Percentiles rank a stretch among this genome's conserved stretches.
Evolutionary conservation across 2,797 vertebrate species (phyloP).

Genomic region (Manis pentadactyla): DNA sequence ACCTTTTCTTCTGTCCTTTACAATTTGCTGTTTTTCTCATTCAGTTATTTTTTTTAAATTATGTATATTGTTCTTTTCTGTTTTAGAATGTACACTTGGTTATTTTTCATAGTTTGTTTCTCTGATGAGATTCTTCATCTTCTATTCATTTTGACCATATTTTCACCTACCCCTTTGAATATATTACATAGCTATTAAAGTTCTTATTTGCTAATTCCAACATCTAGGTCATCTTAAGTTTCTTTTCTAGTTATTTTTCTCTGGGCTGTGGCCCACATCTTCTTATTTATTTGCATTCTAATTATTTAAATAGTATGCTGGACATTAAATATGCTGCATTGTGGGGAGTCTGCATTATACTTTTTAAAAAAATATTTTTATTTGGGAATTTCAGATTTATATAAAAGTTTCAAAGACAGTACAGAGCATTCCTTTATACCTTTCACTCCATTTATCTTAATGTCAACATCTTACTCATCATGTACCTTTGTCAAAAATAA

Average conservation of each 20-base stretch:
- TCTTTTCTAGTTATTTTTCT: background rate
- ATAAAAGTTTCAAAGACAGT: background rate
- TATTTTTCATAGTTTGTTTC: background rate
- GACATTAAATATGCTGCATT: background rate
- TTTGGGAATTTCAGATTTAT: background rate
- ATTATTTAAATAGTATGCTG: background rate
- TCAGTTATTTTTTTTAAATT: background rate
- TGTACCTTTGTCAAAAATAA: background rate
- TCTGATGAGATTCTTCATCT: background rate
- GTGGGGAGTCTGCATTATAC: background rate
- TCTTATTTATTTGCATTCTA: constrained; percentile 15
- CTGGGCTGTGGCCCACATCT: background rate
- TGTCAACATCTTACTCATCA: background rate
- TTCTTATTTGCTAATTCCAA: background rate
- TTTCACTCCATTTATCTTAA: background rate
- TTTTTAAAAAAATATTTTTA: background rate
- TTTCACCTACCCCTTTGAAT: background rate
- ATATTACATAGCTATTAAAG: background rate
- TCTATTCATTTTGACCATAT: background rate
- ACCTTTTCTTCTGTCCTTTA: background rate
- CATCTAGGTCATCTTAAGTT: background rate
- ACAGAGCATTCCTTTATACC: background rate
- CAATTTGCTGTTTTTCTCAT: background rate
- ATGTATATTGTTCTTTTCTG: background rate
- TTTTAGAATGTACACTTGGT: background rate